Percentiles rank a stretch among this genome's conserved stretches.
Evolutionary conservation across 1,140 invertebrate genomes (phyloP).

Genomic region (Drosophila micromelanica): DNA sequence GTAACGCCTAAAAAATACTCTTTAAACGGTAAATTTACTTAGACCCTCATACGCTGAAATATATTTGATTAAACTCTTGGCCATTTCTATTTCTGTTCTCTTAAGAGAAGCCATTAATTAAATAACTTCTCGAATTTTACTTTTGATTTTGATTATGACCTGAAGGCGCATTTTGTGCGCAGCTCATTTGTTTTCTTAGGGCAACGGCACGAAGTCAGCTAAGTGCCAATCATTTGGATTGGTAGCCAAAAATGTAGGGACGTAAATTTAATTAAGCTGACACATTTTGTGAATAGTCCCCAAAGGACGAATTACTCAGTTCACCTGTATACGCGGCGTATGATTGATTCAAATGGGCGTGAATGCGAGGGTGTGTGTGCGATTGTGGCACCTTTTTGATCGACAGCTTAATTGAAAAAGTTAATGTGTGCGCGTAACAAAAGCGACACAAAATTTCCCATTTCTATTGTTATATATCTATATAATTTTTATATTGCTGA

Average conservation of each 20-base stretch:
- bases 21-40: no score
- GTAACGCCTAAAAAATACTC: no score
- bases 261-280: conserved; percentile 66
- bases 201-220: conserved; percentile 7
- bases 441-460: conserved; percentile 41
- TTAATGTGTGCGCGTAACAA: conserved; percentile 60
- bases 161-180: conserved; percentile 2
- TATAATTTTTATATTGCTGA: conserved; percentile 12
- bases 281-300: conserved; percentile 47
- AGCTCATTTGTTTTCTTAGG: conserved; percentile 4
- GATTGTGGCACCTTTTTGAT: conserved; percentile 54
- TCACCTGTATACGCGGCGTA: conserved; percentile 58
- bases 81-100: no score
- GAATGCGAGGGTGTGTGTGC: conserved; percentile 10
- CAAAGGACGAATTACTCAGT: conserved; percentile 7
- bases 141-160: background rate
- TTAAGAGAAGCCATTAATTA: background rate
- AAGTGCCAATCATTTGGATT: conserved; percentile 64
- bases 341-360: conserved; percentile 72
- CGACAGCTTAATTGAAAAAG: conserved; percentile 79
- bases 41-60: no score
- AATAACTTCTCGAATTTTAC: background rate
- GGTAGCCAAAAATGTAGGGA: conserved; percentile 45
- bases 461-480: conserved; percentile 32
- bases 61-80: no score